Evolutionary conservation across 2,797 vertebrate species (phyloP).

Genomic region (Melanotaenia maccullochi): DNA sequence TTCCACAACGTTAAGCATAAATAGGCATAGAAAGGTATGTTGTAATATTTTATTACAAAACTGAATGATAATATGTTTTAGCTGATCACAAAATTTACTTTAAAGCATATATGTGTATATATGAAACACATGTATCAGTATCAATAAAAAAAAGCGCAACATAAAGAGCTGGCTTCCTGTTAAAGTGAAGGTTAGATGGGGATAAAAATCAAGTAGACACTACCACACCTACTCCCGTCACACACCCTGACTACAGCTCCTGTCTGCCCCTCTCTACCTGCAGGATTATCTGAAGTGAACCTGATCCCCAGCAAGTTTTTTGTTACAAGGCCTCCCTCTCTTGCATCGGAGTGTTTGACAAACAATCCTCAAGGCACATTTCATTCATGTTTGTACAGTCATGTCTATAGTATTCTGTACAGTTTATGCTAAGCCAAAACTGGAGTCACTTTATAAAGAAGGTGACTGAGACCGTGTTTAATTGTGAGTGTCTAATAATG

Average conservation of each 20-base stretch:
- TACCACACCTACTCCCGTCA: conserved; percentile 62
- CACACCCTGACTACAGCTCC: conserved; percentile 54
- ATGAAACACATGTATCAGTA: neutral
- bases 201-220: conserved; percentile 62
- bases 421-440: conserved; percentile 34
- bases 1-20: neutral
- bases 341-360: conserved; percentile 72
- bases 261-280: conserved; percentile 62
- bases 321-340: conserved; percentile 55
- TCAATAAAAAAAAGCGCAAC: conserved; percentile 11
- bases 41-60: neutral
- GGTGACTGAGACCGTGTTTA: neutral
- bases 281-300: conserved; percentile 79
- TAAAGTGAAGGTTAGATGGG: conserved; percentile 62
- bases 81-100: neutral
- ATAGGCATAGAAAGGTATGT: no score
- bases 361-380: conserved; percentile 71
- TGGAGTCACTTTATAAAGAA: conserved; percentile 24
- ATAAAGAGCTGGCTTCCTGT: conserved; percentile 45
- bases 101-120: neutral
- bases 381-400: conserved; percentile 65
- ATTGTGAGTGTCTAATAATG: neutral
- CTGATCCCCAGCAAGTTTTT: conserved; percentile 74
- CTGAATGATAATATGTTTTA: no score
- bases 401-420: conserved; percentile 40